These are phyloP conservation scores for Cassiopea andromeda DNA, from an alignment of 30 jellyfish, hydroid and myxozoan species.

Conservation along the genomic window DNA sequence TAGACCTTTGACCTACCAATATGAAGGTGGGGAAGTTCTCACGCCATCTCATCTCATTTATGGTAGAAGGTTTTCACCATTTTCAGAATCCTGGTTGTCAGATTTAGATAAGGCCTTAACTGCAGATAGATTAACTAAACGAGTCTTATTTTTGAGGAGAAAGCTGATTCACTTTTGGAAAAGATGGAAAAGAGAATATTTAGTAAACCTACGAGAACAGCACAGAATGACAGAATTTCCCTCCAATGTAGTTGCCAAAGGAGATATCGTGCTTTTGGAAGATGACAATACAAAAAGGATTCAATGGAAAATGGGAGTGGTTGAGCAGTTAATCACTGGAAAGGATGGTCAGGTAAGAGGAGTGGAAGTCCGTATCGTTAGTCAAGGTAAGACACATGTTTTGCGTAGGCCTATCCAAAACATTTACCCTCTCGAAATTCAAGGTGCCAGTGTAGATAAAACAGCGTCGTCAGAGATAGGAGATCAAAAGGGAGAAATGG, in stretches of 20 bases:
- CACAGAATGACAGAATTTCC: slow-evolving; percentile 16
- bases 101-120: not conserved
- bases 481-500: slow-evolving; percentile 34
- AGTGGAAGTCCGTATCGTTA: not conserved
- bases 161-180: slow-evolving; percentile 59
- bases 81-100: not conserved
- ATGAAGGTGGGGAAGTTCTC: slow-evolving; percentile 36
- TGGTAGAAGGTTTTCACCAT: slow-evolving; percentile 32
- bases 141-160: slow-evolving; percentile 6
- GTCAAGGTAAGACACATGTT: slow-evolving; percentile 14
- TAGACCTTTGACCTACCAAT: slow-evolving; percentile 42
- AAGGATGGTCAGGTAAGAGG: slow-evolving; percentile 39
- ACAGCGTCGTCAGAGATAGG: not conserved
- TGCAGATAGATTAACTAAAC: slow-evolving; percentile 4
- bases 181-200: slow-evolving; percentile 65
- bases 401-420: slow-evolving; percentile 19
- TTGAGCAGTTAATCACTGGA: not conserved
- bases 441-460: not conserved
- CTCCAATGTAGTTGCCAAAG: slow-evolving; percentile 2
- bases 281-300: slow-evolving; percentile 12
- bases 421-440: slow-evolving; percentile 22
- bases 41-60: slow-evolving; percentile 49
- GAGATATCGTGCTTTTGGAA: slow-evolving; percentile 12
- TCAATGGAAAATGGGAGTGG: slow-evolving; percentile 9
- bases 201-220: slow-evolving; percentile 44